Conservation (phyloP, 2,797 vertebrate species). For the Cryptoprocta ferox region DNA sequence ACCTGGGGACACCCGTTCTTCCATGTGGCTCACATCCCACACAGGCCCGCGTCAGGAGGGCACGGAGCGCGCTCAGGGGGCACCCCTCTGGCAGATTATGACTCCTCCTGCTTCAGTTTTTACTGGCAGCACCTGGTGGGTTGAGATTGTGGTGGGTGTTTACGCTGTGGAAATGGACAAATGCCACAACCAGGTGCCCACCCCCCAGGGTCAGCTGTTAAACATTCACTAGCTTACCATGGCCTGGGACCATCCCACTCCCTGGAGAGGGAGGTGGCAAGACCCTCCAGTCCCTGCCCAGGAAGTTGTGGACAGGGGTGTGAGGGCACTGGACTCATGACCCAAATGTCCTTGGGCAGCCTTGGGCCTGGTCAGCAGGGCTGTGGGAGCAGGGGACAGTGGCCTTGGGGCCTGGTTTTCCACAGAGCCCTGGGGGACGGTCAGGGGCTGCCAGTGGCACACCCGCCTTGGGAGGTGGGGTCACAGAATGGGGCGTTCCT, state of each 20-base stretch:
- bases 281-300: not conserved
- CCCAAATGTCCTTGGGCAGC: not conserved
- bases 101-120: not conserved
- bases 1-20: not conserved
- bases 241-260: not conserved
- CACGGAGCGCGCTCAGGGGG: fast-evolving
- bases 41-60: fast-evolving
- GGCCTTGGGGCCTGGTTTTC: not conserved
- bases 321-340: not conserved
- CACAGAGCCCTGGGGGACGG: too few species aligned
- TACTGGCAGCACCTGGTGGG: too few species aligned
- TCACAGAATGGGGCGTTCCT: not conserved
- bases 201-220: not conserved
- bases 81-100: not conserved
- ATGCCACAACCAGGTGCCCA: not conserved
- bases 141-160: not conserved
- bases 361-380: not conserved
- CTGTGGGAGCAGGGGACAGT: not conserved
- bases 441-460: not conserved
- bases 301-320: not conserved
- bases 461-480: not conserved
- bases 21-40: fast-evolving
- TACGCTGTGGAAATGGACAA: not conserved
- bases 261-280: not conserved
- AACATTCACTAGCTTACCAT: not conserved